Conservation (phyloP, 1,140 invertebrate genomes). For the Caenorhabditis elegans region DNA sequence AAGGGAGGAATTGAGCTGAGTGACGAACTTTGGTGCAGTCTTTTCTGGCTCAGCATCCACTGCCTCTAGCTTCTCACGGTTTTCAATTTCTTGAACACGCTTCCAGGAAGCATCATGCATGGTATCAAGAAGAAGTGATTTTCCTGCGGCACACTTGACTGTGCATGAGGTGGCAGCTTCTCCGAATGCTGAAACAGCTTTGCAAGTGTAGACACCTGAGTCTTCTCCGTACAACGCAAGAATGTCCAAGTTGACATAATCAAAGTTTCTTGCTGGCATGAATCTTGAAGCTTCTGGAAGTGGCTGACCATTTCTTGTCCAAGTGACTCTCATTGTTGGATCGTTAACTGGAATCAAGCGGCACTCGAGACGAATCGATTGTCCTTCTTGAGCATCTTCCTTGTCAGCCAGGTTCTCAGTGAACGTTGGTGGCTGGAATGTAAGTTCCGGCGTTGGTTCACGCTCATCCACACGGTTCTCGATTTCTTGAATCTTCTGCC, state of each 20-base stretch:
- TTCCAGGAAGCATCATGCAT: slow-evolving; percentile 80
- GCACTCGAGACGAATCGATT: slow-evolving; percentile 87
- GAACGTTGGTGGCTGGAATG: slow-evolving; percentile 60
- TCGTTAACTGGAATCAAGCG: slow-evolving; percentile 68
- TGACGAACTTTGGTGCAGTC: slow-evolving; percentile 77
- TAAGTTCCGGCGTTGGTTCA: slow-evolving; percentile 48
- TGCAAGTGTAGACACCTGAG: slow-evolving; percentile 87
- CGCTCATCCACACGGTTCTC: slow-evolving; percentile 55
- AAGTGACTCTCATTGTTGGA: slow-evolving; percentile 73
- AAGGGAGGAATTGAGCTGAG: slow-evolving; percentile 47
- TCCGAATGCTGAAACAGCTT: slow-evolving; percentile 84
- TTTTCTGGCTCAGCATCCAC: slow-evolving; percentile 56
- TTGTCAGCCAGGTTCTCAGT: slow-evolving; percentile 55
- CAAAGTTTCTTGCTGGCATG: slow-evolving; percentile 92
- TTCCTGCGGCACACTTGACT: slow-evolving; percentile 77
- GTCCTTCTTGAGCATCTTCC: slow-evolving; percentile 79
- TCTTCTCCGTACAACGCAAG: slow-evolving; percentile 93
- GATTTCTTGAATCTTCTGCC: slow-evolving; percentile 78
- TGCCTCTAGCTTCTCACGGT: slow-evolving; percentile 74
- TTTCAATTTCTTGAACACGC: slow-evolving; percentile 85
- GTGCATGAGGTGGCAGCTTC: slow-evolving; percentile 88
- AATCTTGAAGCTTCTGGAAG: slow-evolving; percentile 80
- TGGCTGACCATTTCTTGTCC: slow-evolving; percentile 85
- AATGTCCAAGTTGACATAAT: slow-evolving; percentile 92
- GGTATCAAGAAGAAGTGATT: slow-evolving; percentile 82